A percentile compares a stretch with the other conserved stretches of the same genome.
These are phyloP conservation scores for Oreohelix idahoensis DNA, from an alignment of 1,140 invertebrate species.

Conservation along the genomic window DNA sequence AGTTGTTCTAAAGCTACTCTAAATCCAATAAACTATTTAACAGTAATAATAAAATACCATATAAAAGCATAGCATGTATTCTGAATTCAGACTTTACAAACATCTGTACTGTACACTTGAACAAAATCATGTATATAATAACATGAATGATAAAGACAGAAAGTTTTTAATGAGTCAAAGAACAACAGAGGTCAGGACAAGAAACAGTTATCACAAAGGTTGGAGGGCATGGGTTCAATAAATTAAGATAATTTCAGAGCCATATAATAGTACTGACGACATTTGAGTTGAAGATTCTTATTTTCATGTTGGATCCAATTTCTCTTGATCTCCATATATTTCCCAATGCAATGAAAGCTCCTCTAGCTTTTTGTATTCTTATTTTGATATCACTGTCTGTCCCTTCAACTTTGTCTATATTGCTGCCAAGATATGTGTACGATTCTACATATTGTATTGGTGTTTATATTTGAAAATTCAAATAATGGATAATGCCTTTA, in stretches of 20 bases:
- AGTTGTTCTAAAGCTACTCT: neutral
- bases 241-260: neutral
- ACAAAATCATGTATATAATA: neutral
- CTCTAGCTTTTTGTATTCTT: too few species aligned
- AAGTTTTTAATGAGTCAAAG: neutral
- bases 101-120: neutral
- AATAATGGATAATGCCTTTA: too few species aligned
- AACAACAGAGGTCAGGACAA: neutral
- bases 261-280: too few species aligned
- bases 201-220: constrained; percentile 3
- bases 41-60: neutral
- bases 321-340: too few species aligned
- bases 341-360: too few species aligned
- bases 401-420: too few species aligned
- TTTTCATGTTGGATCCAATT: too few species aligned
- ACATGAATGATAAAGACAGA: neutral
- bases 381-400: too few species aligned
- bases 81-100: neutral
- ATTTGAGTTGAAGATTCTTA: too few species aligned
- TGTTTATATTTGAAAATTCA: too few species aligned
- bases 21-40: neutral
- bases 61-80: neutral
- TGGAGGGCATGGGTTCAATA: neutral
- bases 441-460: too few species aligned
- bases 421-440: too few species aligned